Evolutionary conservation across 2,888 invertebrate species (phyloP), one percentile per base, ranked within the genome.

Genomic region (Thelaira solivaga): DNA sequence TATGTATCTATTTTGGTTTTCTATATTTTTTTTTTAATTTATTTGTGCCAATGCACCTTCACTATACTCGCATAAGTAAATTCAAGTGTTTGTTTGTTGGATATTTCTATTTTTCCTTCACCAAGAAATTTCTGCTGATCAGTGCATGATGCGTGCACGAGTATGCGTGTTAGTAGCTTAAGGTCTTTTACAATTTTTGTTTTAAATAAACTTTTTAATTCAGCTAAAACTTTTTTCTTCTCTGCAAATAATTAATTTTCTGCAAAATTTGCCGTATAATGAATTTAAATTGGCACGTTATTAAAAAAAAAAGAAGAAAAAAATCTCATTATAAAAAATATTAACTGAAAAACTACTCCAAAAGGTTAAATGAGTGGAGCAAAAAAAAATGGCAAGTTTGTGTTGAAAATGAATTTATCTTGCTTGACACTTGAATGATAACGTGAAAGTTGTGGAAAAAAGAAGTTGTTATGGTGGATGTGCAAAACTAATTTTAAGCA

Each of bases 241-340:
- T 34, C 45, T 20, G 13, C 2, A 24, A 51, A 43, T 43, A 47
- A 29, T 29, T 13, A 61, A 61, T 22, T 47, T 64, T 45, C 18
- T 39, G 55, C 72, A 47, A 64, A 62, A 53, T 72, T n/a, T 53
- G 7, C 10, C 53, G 20, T 16, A 62, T 55, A 64, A 73, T 49
- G 39, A 47, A 24, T 47, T 64, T 47, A 55, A 53, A 72, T 57
- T 64, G 47, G 31, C 55, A 55, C 51, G 61, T 47, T 49, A 22
- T 31, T 16, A n/a, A n/a, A n/a, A n/a, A n/a, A n/a, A n/a, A n/a
- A n/a, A n/a, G n/a, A n/a, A n/a, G n/a, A n/a, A n/a, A n/a, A 47
- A 49, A 64, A 64, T 26, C 29, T 41, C 8, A 18, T 64, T 29
- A 24, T n/a, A 41, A 36, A 18, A 53, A 34, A 16, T 20, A 31